A percentile compares a stretch with the other conserved stretches of the same genome.
Conservation (phyloP, 2,113 vertebrate genomes). For the Taurulus bubalis region DNA sequence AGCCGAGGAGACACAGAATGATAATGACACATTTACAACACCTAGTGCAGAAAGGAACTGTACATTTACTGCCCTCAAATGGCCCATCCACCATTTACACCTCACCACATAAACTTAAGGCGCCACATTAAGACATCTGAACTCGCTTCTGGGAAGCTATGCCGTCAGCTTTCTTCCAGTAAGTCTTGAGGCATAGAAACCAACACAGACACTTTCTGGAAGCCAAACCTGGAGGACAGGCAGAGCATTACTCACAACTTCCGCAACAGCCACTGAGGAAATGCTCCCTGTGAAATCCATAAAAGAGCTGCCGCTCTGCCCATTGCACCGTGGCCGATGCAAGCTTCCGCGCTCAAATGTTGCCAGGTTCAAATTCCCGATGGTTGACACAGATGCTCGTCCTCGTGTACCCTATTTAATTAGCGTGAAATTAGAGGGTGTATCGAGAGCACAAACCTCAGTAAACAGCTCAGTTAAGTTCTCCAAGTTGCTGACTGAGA, state of each 20-base stretch:
- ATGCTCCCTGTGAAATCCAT: slow-evolving; percentile 50
- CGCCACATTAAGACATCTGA: slow-evolving; percentile 58
- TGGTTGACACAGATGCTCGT: slow-evolving; percentile 65
- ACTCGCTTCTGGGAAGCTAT: slow-evolving; percentile 56
- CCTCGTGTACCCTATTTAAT: slow-evolving; percentile 59
- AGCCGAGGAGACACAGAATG: slow-evolving; percentile 10
- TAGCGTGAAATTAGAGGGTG: slow-evolving; percentile 58
- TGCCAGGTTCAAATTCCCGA: slow-evolving; percentile 54
- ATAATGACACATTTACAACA: slow-evolving; percentile 42
- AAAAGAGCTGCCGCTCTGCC: slow-evolving; percentile 44
- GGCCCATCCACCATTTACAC: slow-evolving; percentile 39
- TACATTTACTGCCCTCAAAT: slow-evolving; percentile 58
- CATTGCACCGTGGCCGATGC: slow-evolving; percentile 38
- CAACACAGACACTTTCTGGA: slow-evolving; percentile 48
- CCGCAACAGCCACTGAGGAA: slow-evolving; percentile 38
- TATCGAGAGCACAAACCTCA: slow-evolving; percentile 26
- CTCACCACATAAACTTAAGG: slow-evolving; percentile 50
- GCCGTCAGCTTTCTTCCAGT: slow-evolving; percentile 46
- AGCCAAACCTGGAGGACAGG: slow-evolving; percentile 42
- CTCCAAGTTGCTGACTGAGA: neutral
- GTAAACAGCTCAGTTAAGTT: slow-evolving; percentile 24
- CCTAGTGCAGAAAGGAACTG: slow-evolving; percentile 6
- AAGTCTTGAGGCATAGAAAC: slow-evolving; percentile 54
- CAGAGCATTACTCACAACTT: slow-evolving; percentile 36
- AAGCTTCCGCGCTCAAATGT: slow-evolving; percentile 39